Evolutionary conservation across 2,888 invertebrate genomes (phyloP), one percentile per base, ranked within the genome.

Genomic region (Tenthredo livida): DNA sequence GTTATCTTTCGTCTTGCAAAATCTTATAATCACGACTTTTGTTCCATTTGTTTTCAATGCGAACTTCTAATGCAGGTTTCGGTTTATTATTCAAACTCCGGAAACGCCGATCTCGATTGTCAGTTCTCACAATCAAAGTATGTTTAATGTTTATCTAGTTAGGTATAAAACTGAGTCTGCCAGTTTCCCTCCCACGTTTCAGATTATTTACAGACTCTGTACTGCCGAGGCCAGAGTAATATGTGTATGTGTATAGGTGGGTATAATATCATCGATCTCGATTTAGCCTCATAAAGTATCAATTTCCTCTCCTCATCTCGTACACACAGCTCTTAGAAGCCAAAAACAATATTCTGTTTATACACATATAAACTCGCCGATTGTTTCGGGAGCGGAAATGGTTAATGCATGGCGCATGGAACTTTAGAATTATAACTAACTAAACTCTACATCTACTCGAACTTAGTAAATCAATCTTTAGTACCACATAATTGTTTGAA

Each of bases 121-220:
- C 67, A 33, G 67, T 67, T 67, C 6, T 67, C 33, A 67, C 33
- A 67, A 33, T 67, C 67, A 33, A 25, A 67, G 15, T 67, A 4
- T 67, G 67, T 67, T 67, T 67, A 67, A 67, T 67, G 33, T 67
- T 67, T 67, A 33, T 67, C 67, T 67, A 67, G 67, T 67, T 67
- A 67, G 67, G 67, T 33, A 17, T 67, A 67, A 67, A 67, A 67
- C 67, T 10, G 15, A 67, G 15, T 67, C 17, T 17, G 25, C 67
- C 15, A 61, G 54, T 25, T 9, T 61, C 12, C 9, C 61, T 21
- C 61, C 61, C 33, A 67, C 33, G 15, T 7, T 67, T 33, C 0
- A 15, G 67, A 67, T 67, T 67, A 67, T 67, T 67, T 67, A 33
- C 29, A 67, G 67, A 67, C 17, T 67, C 25, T 4, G 25, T 25